Evolutionary conservation across 64 coral and sea anemone species (phyloP).

Genomic region (Anthopleura sola): DNA sequence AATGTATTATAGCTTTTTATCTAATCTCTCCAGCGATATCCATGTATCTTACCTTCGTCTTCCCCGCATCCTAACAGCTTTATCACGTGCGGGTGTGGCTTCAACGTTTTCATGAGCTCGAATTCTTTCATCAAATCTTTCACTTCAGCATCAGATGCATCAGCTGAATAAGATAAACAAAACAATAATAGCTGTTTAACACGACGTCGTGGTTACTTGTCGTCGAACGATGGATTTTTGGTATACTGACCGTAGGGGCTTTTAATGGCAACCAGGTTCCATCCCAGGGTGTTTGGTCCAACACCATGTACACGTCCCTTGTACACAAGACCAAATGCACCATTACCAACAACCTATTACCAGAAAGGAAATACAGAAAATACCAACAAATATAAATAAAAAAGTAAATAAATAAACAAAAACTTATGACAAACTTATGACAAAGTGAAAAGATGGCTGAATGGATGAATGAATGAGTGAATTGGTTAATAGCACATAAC

Average conservation of each 20-base stretch:
- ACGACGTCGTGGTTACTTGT: too few relatives aligned
- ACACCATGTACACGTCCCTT: constrained; percentile 25
- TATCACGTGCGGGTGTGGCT: constrained; percentile 53
- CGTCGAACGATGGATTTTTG: too few relatives aligned
- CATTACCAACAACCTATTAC: constrained; percentile 36
- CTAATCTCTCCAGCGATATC: too few relatives aligned
- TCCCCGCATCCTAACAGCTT: constrained; percentile 45
- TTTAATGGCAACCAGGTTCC: constrained; percentile 34
- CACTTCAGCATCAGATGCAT: constrained; percentile 38
- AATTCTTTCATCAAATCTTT: constrained; percentile 41
- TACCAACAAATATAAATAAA: not conserved
- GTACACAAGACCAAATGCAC: constrained; percentile 54
- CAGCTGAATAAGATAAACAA: not conserved
- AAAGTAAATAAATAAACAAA: too few relatives aligned
- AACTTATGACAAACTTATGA: too few relatives aligned
- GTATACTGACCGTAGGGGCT: constrained; percentile 7
- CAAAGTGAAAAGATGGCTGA: too few relatives aligned
- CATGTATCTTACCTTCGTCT: constrained; percentile 20
- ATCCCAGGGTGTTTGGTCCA: not conserved
- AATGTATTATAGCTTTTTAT: too few relatives aligned
- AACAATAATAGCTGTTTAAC: too few relatives aligned
- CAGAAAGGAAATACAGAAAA: not conserved
- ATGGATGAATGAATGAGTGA: too few relatives aligned
- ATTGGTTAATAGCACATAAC: too few relatives aligned
- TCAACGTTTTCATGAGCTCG: constrained; percentile 41